These are phyloP conservation scores for Neodiprion fabricii DNA, from an alignment of 1,140 invertebrate species.

Conservation along the genomic window DNA sequence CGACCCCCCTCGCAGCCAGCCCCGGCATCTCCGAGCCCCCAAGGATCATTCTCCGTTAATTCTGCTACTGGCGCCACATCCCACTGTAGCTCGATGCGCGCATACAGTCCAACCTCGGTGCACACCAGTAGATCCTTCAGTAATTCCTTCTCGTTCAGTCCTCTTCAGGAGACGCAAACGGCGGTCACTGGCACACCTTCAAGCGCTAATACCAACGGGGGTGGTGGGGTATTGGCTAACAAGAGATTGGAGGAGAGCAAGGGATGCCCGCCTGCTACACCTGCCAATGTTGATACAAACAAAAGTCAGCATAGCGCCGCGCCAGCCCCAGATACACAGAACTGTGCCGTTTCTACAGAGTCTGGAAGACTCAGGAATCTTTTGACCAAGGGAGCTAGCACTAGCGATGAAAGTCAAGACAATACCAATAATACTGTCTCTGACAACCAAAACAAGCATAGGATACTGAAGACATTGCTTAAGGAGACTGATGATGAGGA, in stretches of 20 bases:
- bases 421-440: constrained; percentile 53
- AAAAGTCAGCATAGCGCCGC: constrained; percentile 34
- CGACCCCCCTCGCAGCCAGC: constrained; percentile 61
- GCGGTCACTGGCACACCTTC: constrained; percentile 30
- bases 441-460: constrained; percentile 61
- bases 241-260: neutral
- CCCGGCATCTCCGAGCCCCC: constrained; percentile 50
- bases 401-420: constrained; percentile 54
- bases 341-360: constrained; percentile 55
- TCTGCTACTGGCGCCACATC: constrained; percentile 37
- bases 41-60: constrained; percentile 41
- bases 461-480: constrained; percentile 78
- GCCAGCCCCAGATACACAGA: constrained; percentile 34
- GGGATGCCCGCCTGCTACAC: constrained; percentile 35
- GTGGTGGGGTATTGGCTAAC: neutral
- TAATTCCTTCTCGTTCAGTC: constrained; percentile 67
- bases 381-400: constrained; percentile 67
- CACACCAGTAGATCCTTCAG: constrained; percentile 54
- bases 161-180: constrained; percentile 60
- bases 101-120: constrained; percentile 53
- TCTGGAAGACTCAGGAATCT: constrained; percentile 72
- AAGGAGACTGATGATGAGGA: constrained; percentile 86
- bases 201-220: constrained; percentile 27
- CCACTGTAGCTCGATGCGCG: constrained; percentile 52
- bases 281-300: constrained; percentile 32